Conservation (phyloP, 1,140 invertebrate species). For the Drosophila pectinifera region DNA sequence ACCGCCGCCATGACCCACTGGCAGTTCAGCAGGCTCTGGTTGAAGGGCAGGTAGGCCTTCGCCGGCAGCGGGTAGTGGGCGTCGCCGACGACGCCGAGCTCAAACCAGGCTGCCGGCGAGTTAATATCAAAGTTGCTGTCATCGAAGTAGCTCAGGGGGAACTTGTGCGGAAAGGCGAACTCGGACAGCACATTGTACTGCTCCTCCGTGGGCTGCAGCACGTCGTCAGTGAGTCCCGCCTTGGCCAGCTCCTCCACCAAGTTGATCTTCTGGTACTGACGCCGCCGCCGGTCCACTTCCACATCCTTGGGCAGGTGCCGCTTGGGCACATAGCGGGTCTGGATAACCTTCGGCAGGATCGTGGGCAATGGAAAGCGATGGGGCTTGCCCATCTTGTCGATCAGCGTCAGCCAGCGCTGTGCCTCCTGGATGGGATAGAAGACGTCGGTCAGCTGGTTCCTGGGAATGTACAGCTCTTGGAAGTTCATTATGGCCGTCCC, state of each 20-base stretch:
- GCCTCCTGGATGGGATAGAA: slow-evolving; percentile 71
- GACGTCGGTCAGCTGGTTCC: slow-evolving; percentile 56
- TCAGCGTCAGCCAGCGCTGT: slow-evolving; percentile 73
- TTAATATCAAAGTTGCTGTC: slow-evolving; percentile 71
- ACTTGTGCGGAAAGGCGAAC: slow-evolving; percentile 73
- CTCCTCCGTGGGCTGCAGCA: slow-evolving; percentile 73
- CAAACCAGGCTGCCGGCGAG: slow-evolving; percentile 72
- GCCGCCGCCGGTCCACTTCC: slow-evolving; percentile 71
- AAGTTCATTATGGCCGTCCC: slow-evolving; percentile 64
- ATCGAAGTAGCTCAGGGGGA: slow-evolving; percentile 79
- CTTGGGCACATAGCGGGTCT: slow-evolving; percentile 64
- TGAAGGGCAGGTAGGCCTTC: slow-evolving; percentile 63
- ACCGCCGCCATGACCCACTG: slow-evolving; percentile 70
- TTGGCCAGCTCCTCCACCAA: slow-evolving; percentile 56
- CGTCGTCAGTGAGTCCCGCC: slow-evolving; percentile 53
- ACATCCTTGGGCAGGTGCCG: slow-evolving; percentile 78
- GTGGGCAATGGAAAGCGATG: slow-evolving; percentile 77
- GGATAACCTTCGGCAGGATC: slow-evolving; percentile 77
- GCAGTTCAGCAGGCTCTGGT: slow-evolving; percentile 60
- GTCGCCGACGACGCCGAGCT: slow-evolving; percentile 66
- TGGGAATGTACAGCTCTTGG: slow-evolving; percentile 63
- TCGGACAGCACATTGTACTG: slow-evolving; percentile 72
- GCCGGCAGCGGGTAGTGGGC: slow-evolving; percentile 69
- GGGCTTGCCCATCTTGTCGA: slow-evolving; percentile 55
- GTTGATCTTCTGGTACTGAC: slow-evolving; percentile 70